phyloP scores from a whole-genome alignment of 2,888 invertebrate genomes.

The Leucophenga maculata region DNA sequence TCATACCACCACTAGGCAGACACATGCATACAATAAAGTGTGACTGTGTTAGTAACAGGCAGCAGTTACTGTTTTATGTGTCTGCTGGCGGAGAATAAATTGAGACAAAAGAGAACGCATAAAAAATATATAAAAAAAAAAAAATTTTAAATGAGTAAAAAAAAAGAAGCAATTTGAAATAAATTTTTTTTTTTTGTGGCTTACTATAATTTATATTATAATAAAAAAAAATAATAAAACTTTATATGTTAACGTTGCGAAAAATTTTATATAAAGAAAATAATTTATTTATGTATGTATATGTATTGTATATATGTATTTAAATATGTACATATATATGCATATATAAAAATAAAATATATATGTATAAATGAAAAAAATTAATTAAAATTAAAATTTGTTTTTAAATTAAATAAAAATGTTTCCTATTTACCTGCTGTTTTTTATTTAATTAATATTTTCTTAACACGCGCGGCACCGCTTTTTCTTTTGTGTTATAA shows the following conservation, averaged over 20 bases:
- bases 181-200: too few relatives aligned
- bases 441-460: background rate
- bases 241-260: background rate
- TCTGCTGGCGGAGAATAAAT: background rate
- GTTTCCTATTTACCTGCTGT: background rate
- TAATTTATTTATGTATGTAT: background rate
- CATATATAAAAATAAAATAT: constrained; percentile 11
- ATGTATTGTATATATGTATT: background rate
- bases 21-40: too few relatives aligned
- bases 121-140: too few relatives aligned
- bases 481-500: constrained; percentile 19
- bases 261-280: background rate
- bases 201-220: too few relatives aligned
- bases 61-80: background rate
- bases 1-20: background rate
- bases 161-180: too few relatives aligned
- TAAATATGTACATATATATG: background rate
- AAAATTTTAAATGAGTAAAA: too few relatives aligned
- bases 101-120: too few relatives aligned
- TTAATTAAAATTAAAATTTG: constrained; percentile 10
- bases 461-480: background rate
- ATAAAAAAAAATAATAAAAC: background rate
- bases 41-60: too few relatives aligned
- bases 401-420: background rate
- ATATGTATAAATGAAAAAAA: constrained; percentile 8